Evolutionary conservation across 2,888 invertebrate genomes (phyloP).

Genomic region (Heliconius aoede): DNA sequence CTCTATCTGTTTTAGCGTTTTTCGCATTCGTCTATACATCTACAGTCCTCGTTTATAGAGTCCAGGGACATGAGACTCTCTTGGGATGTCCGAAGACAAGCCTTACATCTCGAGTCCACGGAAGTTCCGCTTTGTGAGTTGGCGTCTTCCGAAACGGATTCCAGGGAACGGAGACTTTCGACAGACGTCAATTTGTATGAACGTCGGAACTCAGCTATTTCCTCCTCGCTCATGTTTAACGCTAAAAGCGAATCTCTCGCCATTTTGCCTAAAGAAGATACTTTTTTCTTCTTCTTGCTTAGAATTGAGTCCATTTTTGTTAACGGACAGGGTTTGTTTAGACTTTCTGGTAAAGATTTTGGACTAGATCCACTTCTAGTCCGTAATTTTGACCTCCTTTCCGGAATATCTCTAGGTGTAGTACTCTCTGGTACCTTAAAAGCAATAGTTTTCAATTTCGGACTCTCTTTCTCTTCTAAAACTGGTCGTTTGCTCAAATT

Average conservation of each 20-base stretch:
- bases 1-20: slow-evolving; percentile 63
- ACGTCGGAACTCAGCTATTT: slow-evolving; percentile 73
- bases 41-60: slow-evolving; percentile 76
- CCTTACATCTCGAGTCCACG: slow-evolving; percentile 70
- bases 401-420: slow-evolving; percentile 75
- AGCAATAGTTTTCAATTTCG: slow-evolving; percentile 70
- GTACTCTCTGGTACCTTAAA: slow-evolving; percentile 76
- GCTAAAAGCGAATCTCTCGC: slow-evolving; percentile 77
- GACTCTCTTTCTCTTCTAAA: slow-evolving; percentile 57
- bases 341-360: slow-evolving; percentile 75
- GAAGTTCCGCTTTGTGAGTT: slow-evolving; percentile 77
- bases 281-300: slow-evolving; percentile 72
- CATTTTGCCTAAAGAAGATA: slow-evolving; percentile 76
- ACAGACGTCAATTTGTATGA: slow-evolving; percentile 76
- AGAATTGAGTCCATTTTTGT: slow-evolving; percentile 66
- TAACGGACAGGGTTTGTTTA: slow-evolving; percentile 72
- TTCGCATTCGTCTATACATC: slow-evolving; percentile 66
- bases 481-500: slow-evolving; percentile 61
- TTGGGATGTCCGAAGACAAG: slow-evolving; percentile 73
- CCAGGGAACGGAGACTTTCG: slow-evolving; percentile 73
- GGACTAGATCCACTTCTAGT: slow-evolving; percentile 75
- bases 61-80: slow-evolving; percentile 79
- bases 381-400: slow-evolving; percentile 64
- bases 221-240: slow-evolving; percentile 78
- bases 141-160: slow-evolving; percentile 78